These are phyloP conservation scores for Microcebus griseorufus DNA, from an alignment of 2,113 vertebrate species.

Conservation along the genomic window DNA sequence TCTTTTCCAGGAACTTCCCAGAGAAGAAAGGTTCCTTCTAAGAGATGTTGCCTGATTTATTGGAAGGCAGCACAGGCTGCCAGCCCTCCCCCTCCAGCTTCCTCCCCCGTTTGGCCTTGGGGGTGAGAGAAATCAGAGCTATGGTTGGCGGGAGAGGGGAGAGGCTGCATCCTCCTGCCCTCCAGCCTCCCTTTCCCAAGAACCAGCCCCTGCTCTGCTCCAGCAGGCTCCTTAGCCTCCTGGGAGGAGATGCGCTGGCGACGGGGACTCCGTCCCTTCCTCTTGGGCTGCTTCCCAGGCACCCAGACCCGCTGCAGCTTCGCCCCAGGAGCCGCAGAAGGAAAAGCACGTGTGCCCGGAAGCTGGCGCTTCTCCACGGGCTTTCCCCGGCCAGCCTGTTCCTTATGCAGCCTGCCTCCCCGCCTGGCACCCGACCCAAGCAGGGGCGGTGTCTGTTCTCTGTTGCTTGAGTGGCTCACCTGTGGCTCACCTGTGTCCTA, in stretches of 20 bases:
- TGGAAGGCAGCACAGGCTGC: neutral
- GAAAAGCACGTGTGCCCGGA: neutral
- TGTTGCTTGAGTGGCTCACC: neutral
- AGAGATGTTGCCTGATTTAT: neutral
- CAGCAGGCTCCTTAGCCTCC: too few species aligned
- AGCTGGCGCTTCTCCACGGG: neutral
- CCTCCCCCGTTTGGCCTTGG: neutral
- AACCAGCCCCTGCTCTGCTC: too few species aligned
- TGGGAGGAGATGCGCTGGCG: rapidly evolving
- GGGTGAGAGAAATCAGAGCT: too few species aligned
- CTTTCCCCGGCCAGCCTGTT: neutral
- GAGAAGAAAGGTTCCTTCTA: neutral
- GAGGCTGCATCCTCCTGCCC: rapidly evolving
- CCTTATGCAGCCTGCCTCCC: neutral
- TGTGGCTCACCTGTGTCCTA: neutral
- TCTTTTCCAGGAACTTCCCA: neutral
- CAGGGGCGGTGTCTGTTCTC: neutral
- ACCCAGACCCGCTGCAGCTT: neutral
- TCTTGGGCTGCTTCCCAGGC: neutral
- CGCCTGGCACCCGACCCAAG: neutral
- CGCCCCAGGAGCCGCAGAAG: neutral
- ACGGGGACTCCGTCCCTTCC: rapidly evolving
- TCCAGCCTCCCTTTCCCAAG: too few species aligned
- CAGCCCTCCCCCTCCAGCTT: neutral
- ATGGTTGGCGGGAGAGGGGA: rapidly evolving